Conservation (phyloP, 2,113 vertebrate species). For the Trematomus loennbergii region DNA sequence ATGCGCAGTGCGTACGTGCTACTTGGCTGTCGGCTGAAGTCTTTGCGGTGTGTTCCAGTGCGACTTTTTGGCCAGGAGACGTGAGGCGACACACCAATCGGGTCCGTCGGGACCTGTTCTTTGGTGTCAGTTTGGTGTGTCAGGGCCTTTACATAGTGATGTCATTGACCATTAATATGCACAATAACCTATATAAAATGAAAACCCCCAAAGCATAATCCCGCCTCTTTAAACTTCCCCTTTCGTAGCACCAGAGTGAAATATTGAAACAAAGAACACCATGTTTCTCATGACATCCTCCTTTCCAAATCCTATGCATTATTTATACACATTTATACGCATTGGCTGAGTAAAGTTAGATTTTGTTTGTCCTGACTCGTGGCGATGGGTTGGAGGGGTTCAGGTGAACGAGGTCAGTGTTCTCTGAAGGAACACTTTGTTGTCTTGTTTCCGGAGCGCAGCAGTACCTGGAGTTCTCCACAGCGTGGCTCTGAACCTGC, state of each 20-base stretch:
- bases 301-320: background rate
- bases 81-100: too few relatives aligned
- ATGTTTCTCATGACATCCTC: background rate
- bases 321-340: background rate
- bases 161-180: too few relatives aligned
- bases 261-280: background rate
- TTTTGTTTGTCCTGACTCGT: conserved; percentile 15
- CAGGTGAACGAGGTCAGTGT: conserved; percentile 55
- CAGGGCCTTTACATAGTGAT: too few relatives aligned
- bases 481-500: conserved; percentile 31
- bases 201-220: too few relatives aligned
- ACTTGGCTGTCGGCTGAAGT: too few relatives aligned
- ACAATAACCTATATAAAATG: too few relatives aligned
- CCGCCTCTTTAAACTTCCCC: too few relatives aligned
- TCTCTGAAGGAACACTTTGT: conserved; percentile 40
- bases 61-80: too few relatives aligned
- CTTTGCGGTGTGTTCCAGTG: too few relatives aligned
- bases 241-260: background rate
- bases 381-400: conserved; percentile 18
- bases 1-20: too few relatives aligned
- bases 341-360: conserved; percentile 9
- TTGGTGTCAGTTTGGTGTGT: too few relatives aligned
- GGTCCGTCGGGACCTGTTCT: too few relatives aligned
- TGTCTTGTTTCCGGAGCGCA: conserved; percentile 7
- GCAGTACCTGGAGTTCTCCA: conserved; percentile 29